These are phyloP conservation scores for Hetaerina titia DNA, from an alignment of 2,888 invertebrate genomes.

Conservation along the genomic window DNA sequence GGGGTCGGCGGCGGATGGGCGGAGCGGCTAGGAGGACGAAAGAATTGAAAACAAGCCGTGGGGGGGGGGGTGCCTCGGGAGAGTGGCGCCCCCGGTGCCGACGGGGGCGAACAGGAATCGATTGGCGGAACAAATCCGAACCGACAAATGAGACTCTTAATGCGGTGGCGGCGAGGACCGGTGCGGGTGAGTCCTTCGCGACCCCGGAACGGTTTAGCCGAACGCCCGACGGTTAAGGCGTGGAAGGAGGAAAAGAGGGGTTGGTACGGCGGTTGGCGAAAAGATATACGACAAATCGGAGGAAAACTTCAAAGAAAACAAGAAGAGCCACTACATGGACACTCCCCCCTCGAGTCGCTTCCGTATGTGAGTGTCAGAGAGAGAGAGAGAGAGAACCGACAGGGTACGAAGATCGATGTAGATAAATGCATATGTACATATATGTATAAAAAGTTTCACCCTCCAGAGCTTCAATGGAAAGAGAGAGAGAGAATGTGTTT, in stretches of 20 bases:
- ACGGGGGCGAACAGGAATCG: conserved; percentile 10
- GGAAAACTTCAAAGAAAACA: not conserved
- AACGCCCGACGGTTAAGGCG: not conserved
- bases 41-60: conserved; percentile 29
- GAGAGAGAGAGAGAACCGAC: not conserved
- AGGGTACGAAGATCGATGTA: not conserved
- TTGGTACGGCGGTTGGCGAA: not conserved
- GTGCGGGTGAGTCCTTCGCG: not conserved
- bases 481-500: not conserved
- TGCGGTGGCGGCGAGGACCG: not conserved
- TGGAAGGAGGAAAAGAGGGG: not conserved
- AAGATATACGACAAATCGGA: not conserved
- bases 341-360: not conserved
- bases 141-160: not conserved
- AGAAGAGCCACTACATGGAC: not conserved
- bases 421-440: too few species aligned
- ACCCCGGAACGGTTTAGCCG: not conserved
- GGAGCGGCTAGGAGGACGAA: not conserved
- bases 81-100: not conserved
- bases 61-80: not conserved
- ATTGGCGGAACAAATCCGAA: not conserved
- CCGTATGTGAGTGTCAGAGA: not conserved
- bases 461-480: not conserved
- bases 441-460: not conserved
- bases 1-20: too few species aligned